Percentiles rank a stretch among this genome's conserved stretches.
Conservation (phyloP, 2,113 vertebrate species). For the Elachura formosa region DNA sequence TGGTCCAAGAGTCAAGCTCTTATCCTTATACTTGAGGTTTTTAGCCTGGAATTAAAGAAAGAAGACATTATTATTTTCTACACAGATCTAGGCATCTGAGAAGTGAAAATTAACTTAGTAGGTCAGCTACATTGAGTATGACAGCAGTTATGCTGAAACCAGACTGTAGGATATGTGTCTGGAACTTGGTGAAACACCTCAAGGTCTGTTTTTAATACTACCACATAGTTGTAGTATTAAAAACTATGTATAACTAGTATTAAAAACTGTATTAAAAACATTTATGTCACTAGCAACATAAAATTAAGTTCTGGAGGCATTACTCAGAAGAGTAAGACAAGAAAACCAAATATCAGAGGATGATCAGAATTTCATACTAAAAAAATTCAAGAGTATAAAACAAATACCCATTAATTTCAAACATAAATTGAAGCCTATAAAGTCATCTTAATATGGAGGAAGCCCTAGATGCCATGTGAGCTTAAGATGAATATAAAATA, state of each 20-base stretch:
- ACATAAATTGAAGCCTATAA: not conserved
- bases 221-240: not conserved
- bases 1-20: slow-evolving; percentile 82
- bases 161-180: not conserved
- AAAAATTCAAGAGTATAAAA: not conserved
- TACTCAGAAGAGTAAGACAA: not conserved
- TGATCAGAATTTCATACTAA: not conserved
- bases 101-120: not conserved
- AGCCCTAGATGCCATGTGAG: not conserved
- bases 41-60: slow-evolving; percentile 72
- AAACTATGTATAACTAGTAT: too few relatives aligned
- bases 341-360: not conserved
- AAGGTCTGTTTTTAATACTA: not conserved
- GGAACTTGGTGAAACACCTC: not conserved
- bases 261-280: too few relatives aligned
- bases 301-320: not conserved
- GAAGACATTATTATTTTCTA: not conserved
- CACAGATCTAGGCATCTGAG: not conserved
- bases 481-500: not conserved
- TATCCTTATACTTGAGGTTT: slow-evolving; percentile 79
- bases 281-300: too few relatives aligned
- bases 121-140: not conserved
- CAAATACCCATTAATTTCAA: not conserved
- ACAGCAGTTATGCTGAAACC: not conserved
- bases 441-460: not conserved